Conservation (phyloP, 2,113 vertebrate species). For the Sakesphorus luctuosus region DNA sequence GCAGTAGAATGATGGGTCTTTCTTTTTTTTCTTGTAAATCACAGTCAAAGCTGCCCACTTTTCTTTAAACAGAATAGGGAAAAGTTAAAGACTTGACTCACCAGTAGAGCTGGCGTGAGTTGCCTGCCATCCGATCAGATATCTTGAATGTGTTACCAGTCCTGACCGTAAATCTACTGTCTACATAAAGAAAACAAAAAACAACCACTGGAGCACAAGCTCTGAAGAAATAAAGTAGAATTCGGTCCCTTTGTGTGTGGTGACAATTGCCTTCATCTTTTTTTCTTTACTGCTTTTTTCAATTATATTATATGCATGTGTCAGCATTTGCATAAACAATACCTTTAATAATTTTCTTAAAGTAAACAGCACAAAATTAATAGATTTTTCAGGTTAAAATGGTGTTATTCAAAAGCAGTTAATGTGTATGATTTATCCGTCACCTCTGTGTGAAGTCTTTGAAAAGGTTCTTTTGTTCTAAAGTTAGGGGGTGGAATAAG, state of each 20-base stretch:
- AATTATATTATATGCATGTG: slow-evolving; percentile 16
- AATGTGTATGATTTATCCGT: slow-evolving; percentile 73
- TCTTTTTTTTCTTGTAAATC: background rate
- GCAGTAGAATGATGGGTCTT: background rate
- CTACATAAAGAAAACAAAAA: slow-evolving; percentile 22
- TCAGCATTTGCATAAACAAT: slow-evolving; percentile 49
- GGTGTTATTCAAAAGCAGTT: slow-evolving; percentile 57
- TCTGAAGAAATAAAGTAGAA: background rate
- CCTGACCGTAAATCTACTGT: background rate
- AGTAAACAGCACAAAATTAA: slow-evolving; percentile 60
- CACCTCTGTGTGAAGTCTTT: slow-evolving; percentile 64
- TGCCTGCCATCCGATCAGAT: background rate
- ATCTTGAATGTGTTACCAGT: background rate
- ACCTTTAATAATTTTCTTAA: slow-evolving; percentile 46
- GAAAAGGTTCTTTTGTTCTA: slow-evolving; percentile 66
- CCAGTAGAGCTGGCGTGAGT: background rate
- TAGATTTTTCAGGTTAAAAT: slow-evolving; percentile 46
- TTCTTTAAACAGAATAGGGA: background rate
- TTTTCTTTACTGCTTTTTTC: slow-evolving; percentile 31
- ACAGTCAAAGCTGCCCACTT: background rate
- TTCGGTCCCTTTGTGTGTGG: slow-evolving; percentile 7
- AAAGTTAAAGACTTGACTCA: background rate
- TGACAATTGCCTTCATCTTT: slow-evolving; percentile 25
- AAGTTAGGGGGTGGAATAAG: slow-evolving; percentile 71
- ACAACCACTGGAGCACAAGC: background rate